A percentile compares a stretch with the other conserved stretches of the same genome.
These are phyloP conservation scores for Drosophila setosimentum DNA, from an alignment of 2,888 invertebrate genomes.

Conservation along the genomic window DNA sequence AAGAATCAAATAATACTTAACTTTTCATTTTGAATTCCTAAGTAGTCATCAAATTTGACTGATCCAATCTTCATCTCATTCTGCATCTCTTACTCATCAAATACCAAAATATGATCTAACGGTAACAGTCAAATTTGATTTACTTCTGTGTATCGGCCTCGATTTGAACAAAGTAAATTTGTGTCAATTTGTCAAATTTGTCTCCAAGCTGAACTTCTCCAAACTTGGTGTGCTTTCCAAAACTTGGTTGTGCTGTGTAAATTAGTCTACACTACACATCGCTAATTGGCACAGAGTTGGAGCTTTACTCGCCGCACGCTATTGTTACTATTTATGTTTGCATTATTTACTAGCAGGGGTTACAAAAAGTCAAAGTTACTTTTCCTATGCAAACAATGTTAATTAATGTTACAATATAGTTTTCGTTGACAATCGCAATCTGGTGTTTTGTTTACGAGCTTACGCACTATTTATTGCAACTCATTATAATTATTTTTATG, in stretches of 20 bases:
- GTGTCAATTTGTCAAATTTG: no score
- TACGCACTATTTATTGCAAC: slow-evolving; percentile 22
- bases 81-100: slow-evolving; percentile 5
- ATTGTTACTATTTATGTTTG: slow-evolving; percentile 23
- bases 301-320: not conserved
- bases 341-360: slow-evolving; percentile 7
- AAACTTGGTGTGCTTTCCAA: slow-evolving; percentile 37
- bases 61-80: not conserved
- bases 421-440: slow-evolving; percentile 27
- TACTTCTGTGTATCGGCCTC: slow-evolving; percentile 40
- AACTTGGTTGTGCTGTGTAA: not conserved
- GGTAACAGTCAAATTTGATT: slow-evolving; percentile 39
- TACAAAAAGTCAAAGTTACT: not conserved
- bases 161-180: slow-evolving; percentile 27
- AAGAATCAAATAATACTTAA: slow-evolving; percentile 21
- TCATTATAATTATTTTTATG: slow-evolving; percentile 4
- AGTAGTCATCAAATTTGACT: not conserved
- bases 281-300: slow-evolving; percentile 25
- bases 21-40: not conserved
- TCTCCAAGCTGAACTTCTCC: slow-evolving; percentile 6
- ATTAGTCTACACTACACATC: slow-evolving; percentile 4
- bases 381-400: slow-evolving; percentile 19
- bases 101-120: slow-evolving; percentile 46
- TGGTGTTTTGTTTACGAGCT: slow-evolving; percentile 22
- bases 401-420: slow-evolving; percentile 26